Percentiles rank a stretch among this genome's conserved stretches.
These are phyloP conservation scores for Panthera leo DNA, from an alignment of 2,113 vertebrate genomes.

Conservation along the genomic window DNA sequence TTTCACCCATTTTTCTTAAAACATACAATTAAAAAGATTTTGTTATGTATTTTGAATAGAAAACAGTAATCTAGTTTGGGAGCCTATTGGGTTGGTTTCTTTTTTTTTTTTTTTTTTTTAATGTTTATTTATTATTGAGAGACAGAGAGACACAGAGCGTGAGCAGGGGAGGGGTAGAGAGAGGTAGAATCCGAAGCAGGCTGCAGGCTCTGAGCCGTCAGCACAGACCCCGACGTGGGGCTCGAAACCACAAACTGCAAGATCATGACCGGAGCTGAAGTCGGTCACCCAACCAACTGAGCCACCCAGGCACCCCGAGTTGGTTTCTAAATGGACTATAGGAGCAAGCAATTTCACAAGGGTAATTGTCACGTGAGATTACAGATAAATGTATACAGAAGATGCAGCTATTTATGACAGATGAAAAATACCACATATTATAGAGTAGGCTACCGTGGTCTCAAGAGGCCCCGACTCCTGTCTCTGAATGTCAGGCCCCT, in stretches of 20 bases:
- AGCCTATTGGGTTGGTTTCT: background rate
- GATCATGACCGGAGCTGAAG: no score
- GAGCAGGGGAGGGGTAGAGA: no score
- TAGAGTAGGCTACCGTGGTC: background rate
- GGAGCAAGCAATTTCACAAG: background rate
- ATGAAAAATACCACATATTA: background rate
- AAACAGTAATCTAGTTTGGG: background rate
- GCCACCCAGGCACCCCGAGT: no score
- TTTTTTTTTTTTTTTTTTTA: no score
- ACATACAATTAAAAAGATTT: background rate
- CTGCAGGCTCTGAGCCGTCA: no score
- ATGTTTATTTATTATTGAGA: no score
- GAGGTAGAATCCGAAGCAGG: no score
- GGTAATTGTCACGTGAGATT: background rate
- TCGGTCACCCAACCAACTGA: no score
- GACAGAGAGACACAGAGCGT: no score
- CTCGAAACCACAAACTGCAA: no score
- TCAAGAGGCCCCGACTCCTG: background rate
- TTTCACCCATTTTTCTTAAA: constrained; percentile 30
- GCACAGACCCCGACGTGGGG: no score
- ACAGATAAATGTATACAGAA: background rate
- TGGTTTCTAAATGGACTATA: background rate
- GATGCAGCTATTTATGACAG: background rate
- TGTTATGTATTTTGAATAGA: background rate
- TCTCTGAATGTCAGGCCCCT: background rate